Evolutionary conservation across 2,888 invertebrate species (phyloP).

Genomic region (Lycaena phlaeas): DNA sequence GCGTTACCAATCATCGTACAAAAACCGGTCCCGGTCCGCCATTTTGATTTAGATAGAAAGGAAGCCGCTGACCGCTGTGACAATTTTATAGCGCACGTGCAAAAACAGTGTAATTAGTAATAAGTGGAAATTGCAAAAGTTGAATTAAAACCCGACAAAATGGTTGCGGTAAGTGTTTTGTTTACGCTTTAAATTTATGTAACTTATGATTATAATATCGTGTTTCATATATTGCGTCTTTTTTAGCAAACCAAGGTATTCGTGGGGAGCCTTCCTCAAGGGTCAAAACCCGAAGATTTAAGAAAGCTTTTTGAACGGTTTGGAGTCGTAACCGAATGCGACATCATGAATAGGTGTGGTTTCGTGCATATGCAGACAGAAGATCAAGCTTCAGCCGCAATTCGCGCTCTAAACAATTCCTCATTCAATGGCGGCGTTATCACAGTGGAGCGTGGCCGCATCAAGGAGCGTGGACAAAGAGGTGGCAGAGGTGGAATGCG

Average conservation of each 20-base stretch:
- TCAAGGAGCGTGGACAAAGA: slow-evolving; percentile 78
- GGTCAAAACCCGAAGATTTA: slow-evolving; percentile 87
- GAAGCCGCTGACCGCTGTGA: not conserved
- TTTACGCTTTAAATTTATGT: slow-evolving; percentile 3
- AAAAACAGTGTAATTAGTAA: not conserved
- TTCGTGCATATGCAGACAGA: slow-evolving; percentile 92
- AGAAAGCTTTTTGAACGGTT: slow-evolving; percentile 87
- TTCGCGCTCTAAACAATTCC: slow-evolving; percentile 84
- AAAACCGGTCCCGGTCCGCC: not conserved
- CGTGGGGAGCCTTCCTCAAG: slow-evolving; percentile 91
- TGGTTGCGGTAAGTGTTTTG: slow-evolving; percentile 58
- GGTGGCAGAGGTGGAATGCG: slow-evolving; percentile 55
- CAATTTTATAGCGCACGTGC: not conserved
- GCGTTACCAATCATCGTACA: too few species aligned
- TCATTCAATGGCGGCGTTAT: slow-evolving; percentile 88
- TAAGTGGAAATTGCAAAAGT: not conserved
- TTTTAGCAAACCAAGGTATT: slow-evolving; percentile 88
- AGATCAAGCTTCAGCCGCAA: slow-evolving; percentile 87
- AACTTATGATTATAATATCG: slow-evolving; percentile 19
- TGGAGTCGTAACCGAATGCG: slow-evolving; percentile 93
- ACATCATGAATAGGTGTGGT: slow-evolving; percentile 94
- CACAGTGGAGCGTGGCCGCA: slow-evolving; percentile 87
- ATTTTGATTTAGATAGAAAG: not conserved
- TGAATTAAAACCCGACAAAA: slow-evolving; percentile 24
- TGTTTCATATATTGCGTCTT: slow-evolving; percentile 16